Conservation (phyloP, 2,888 invertebrate genomes). For the Uropetala carovei region DNA sequence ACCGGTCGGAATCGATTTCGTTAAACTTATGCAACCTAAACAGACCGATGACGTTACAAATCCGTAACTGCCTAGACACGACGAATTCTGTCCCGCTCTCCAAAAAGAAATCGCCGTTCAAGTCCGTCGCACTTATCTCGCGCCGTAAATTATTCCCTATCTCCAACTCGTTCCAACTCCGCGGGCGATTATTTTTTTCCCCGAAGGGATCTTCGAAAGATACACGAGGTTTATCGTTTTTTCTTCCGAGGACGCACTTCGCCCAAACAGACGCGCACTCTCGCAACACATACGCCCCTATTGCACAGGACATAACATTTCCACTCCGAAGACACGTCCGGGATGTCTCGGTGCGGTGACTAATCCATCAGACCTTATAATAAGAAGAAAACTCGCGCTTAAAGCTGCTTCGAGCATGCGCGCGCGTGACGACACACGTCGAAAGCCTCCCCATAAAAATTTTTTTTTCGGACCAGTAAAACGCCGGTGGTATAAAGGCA, state of each 20-base stretch:
- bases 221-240: neutral
- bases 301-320: neutral
- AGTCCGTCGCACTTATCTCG: neutral
- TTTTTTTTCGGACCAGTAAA: no score
- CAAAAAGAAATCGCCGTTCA: neutral
- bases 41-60: no score
- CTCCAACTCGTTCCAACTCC: neutral
- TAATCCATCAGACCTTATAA: constrained; percentile 21
- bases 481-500: no score
- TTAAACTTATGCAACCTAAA: neutral
- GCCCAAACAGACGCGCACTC: neutral
- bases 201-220: neutral
- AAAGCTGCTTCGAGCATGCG: no score
- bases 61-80: neutral
- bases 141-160: neutral
- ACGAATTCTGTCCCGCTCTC: neutral
- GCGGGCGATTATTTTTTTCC: neutral
- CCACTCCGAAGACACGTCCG: neutral
- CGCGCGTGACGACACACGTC: no score
- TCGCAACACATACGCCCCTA: no score
- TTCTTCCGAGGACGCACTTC: neutral
- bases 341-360: constrained; percentile 27
- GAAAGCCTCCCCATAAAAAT: no score
- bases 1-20: constrained; percentile 29
- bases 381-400: neutral